Base-by-base conservation (phyloP, 2,888 invertebrate species). In the Polymixis lichenea region DNA sequence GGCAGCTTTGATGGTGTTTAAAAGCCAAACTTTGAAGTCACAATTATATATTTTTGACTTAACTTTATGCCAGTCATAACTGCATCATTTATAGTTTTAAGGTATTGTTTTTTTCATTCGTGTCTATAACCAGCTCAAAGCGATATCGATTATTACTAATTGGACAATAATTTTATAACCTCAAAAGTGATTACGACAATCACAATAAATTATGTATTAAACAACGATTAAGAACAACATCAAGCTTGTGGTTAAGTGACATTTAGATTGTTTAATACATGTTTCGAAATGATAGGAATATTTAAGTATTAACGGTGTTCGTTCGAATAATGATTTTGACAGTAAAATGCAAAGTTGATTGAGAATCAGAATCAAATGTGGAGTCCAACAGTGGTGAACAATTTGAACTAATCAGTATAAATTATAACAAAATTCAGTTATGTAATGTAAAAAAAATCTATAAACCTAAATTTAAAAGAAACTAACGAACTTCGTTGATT, bases 401-500 rank as follows among this genome's bases (percentile, higher is more conserved):
- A 53, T 88, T 86, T 85, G 82, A 88, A 88, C 86, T 86, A 87
- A 78, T 74, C 74, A 72, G 73, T 72, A 72, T 75, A 72, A 75
- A 73, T 77, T 70, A 62, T 56, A 76, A 83, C 28, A 53, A 75
- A 85, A 72, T 32, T 72, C 7, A 19, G 32, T 68, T 71, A 58
- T 60, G 66, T 65, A 76, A 51, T 69, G 72, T 49, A 79, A 78
- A 78, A 78, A 78, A 25, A 66, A 69, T 61, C 22, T 81, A 87
- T 71, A 78, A 87, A 87, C 53, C 64, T 72, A 77, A 78, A 78
- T 75, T 32, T 65, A 76, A 80, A 68, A 75, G 6, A 72, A 80
- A 84, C 55, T 73, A 78, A 61, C 11, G 32, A 61, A 83, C 22
- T 88, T 87, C 89, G 87, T 88, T 88, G 87, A 83, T 88, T 73